These are phyloP conservation scores for Eupithecia vulgata DNA, from an alignment of 2,888 invertebrate species.

Conservation along the genomic window DNA sequence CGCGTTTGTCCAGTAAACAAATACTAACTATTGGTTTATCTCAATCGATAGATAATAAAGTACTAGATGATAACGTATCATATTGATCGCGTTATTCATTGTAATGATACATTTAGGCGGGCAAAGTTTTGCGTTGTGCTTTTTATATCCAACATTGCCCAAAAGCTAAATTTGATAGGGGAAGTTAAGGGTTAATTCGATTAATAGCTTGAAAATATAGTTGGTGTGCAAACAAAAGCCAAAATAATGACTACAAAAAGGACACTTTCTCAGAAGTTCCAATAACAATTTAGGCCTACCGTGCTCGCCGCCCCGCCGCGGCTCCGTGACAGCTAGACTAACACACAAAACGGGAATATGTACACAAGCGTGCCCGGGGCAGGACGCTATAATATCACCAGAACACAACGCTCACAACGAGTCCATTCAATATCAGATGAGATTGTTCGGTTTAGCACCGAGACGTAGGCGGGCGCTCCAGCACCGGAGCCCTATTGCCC, in stretches of 20 bases:
- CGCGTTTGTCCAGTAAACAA: slow-evolving; percentile 66
- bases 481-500: not conserved
- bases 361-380: slow-evolving; percentile 67
- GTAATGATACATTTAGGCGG: slow-evolving; percentile 64
- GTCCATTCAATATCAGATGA: slow-evolving; percentile 81
- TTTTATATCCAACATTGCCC: not conserved
- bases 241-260: slow-evolving; percentile 65
- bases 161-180: not conserved
- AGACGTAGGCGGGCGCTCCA: slow-evolving; percentile 16
- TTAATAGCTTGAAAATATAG: slow-evolving; percentile 48
- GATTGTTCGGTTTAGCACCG: slow-evolving; percentile 51
- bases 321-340: slow-evolving; percentile 68
- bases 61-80: slow-evolving; percentile 60
- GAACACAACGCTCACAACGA: slow-evolving; percentile 80
- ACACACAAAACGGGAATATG: slow-evolving; percentile 73
- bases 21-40: slow-evolving; percentile 56
- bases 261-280: slow-evolving; percentile 74
- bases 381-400: slow-evolving; percentile 67
- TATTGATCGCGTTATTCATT: slow-evolving; percentile 67
- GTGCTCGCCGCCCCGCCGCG: slow-evolving; percentile 57
- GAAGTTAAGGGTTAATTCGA: slow-evolving; percentile 21
- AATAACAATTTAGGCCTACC: slow-evolving; percentile 73
- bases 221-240: slow-evolving; percentile 64
- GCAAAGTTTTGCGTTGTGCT: slow-evolving; percentile 49
- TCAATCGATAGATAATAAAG: slow-evolving; percentile 58